phyloP scores from a whole-genome alignment of 1,140 invertebrate genomes.

The Charaxes varanes region DNA sequence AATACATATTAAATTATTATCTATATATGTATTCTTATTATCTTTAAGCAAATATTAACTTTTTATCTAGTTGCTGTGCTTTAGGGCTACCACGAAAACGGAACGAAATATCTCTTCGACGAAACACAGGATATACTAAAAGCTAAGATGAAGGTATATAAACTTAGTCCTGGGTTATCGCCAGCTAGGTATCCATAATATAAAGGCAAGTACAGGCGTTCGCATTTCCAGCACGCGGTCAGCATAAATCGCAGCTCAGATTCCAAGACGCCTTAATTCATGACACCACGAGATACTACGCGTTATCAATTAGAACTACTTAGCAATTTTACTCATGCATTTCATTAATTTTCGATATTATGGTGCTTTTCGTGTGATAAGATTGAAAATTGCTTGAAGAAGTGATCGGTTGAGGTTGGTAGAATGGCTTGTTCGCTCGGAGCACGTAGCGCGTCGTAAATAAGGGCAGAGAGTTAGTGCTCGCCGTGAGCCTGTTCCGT shows the following conservation, averaged over 20 bases:
- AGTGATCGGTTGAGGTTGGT: conserved; percentile 27
- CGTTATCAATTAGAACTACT: conserved; percentile 66
- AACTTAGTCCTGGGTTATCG: too few species aligned
- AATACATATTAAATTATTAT: too few species aligned
- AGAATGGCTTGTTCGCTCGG: conserved; percentile 42
- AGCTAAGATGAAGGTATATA: too few species aligned
- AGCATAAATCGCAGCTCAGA: conserved; percentile 45
- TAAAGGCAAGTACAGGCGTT: conserved; percentile 15
- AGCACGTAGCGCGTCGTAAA: conserved; percentile 63
- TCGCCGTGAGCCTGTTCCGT: conserved; percentile 54
- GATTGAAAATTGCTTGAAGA: conserved; percentile 11
- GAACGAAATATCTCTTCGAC: too few species aligned
- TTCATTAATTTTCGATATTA: conserved; percentile 1
- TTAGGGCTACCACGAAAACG: too few species aligned
- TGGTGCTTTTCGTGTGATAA: neutral
- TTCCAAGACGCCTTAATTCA: conserved; percentile 57
- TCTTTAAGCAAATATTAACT: too few species aligned
- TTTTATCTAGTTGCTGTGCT: too few species aligned
- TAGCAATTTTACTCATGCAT: conserved; percentile 24
- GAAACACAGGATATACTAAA: too few species aligned
- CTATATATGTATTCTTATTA: too few species aligned
- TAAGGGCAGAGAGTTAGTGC: conserved; percentile 60
- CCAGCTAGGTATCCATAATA: too few species aligned
- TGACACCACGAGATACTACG: conserved; percentile 59
- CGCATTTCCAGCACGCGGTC: conserved; percentile 26